Evolutionary conservation across 2,888 invertebrate genomes (phyloP), one percentile per base, ranked within the genome.

Genomic region (Azorinus chamasolen): DNA sequence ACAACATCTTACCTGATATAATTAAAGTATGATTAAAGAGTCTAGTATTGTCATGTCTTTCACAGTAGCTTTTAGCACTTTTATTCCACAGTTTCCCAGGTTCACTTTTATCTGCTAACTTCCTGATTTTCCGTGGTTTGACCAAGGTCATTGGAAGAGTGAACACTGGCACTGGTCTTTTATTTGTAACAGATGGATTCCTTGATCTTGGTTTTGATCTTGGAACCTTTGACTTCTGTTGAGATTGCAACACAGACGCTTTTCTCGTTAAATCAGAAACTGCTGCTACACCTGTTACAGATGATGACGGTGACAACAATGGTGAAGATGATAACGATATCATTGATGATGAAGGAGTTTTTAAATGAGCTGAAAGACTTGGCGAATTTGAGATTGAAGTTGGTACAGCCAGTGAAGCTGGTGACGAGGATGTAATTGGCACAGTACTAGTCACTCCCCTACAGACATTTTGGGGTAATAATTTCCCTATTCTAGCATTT

Each of bases 81-180:
- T 89, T 88, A 32, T 86, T 88, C 78, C 89, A 90, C 46, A 92
- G 78, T 78, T 87, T 89, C 48, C 85, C 87, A 12, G 88, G 84
- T 54, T 89, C 90, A 65, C 83, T 85, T 59, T 89, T 89, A 32
- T 89, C 83, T 24, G 90, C 59, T 6, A 89, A 70, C 64, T 87
- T 83, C 54, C 85, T 85, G 2, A 88, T 76, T 78, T 88, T 85
- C 27, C 85, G 83, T 27, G 87, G 83, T 57, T 86, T 85, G 10
- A 76, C 80, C 32, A 82, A 62, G 43, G 86, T 86, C 74, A 88
- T 85, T 62, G 86, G 79, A 27, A 81, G 54, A n/a, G 74, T 59
- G 20, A 73, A 74, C 63, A 77, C 43, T 48, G 78, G 73, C 27
- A 79, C 65, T n/a, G 79, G 69, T 18, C 66, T 46, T 51, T 75